Evolutionary conservation across 2,797 vertebrate species (phyloP), one percentile per base, ranked within the genome.

Genomic region (Meriones psammophilus): DNA sequence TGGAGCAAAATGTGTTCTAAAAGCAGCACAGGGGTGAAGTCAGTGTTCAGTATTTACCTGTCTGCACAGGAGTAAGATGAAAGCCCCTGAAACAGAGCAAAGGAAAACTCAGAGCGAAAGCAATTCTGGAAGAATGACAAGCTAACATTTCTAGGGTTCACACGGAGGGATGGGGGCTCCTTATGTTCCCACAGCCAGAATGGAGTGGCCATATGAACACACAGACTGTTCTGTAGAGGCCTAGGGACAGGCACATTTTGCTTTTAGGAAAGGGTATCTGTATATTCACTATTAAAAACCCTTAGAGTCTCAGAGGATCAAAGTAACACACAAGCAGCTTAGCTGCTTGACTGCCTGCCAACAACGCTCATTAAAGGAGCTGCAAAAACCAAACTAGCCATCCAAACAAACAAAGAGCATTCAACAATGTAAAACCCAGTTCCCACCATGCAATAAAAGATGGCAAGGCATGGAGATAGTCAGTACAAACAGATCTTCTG

Each of bases 291-390:
- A 42, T 66, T 74, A 64, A 79, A 90, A 79, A 68, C 62, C 88
- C 88, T 87, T 78, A 68, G 93, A 76, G 50, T 69, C 86, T 80
- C 36, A 71, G 42, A 74, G 36, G 54, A 94, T 77, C 33, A 85
- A 83, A 89, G 42, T 54, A 33, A 95, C 46, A 74, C 36, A 90
- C 28, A 90, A 36, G 88, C 76, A 87, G 88, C 36, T 93, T 93
- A 83, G 84, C 33, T 84, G 54, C 42, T 36, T 80, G 26, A 50
- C 58, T 79, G 56, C 17, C 36, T 64, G 64, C 46, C 42, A 81
- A 66, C 42, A 18, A 85, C 8, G 33, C 22, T 86, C 30, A 15
- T 71, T 85, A 92, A 87, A 93, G 80, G n/a, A 78, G 22, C 15
- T 89, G n/a, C 1, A 60, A 76, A 46, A 83, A 56, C 46, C 76